Conservation (phyloP, 2,888 invertebrate genomes). For the Agriopis marginaria region DNA sequence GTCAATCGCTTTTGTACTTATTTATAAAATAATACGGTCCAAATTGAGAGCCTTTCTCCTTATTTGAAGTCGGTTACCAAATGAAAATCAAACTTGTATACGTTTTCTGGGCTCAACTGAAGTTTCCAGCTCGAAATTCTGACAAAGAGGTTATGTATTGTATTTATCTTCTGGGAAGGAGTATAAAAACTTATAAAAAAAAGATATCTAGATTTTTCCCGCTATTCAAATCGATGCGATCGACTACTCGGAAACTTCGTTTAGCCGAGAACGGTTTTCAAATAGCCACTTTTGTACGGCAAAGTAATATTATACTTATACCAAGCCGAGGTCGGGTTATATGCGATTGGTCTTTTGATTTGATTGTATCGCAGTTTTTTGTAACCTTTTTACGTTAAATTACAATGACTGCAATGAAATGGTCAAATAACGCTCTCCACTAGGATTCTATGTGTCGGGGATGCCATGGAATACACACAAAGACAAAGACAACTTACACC, state of each 20-base stretch:
- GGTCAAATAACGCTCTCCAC: too few relatives aligned
- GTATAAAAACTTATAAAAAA: too few relatives aligned
- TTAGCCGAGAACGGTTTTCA: conserved; percentile 13
- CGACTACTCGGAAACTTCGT: conserved; percentile 6
- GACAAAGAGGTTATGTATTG: background rate
- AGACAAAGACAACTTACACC: too few relatives aligned
- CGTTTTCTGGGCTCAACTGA: too few relatives aligned
- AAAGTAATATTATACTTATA: conserved; percentile 6
- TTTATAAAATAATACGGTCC: too few relatives aligned
- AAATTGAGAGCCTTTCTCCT: too few relatives aligned
- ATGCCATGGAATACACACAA: too few relatives aligned
- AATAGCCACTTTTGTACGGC: conserved; percentile 13
- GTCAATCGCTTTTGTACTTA: too few relatives aligned
- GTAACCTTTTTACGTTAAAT: background rate
- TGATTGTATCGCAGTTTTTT: conserved; percentile 7
- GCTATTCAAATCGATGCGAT: background rate
- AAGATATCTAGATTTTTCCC: background rate
- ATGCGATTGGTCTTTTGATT: conserved; percentile 14
- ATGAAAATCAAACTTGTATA: too few relatives aligned
- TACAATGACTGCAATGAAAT: background rate
- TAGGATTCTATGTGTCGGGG: too few relatives aligned
- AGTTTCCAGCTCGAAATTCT: too few relatives aligned
- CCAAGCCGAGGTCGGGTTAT: conserved; percentile 2
- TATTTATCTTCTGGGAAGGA: background rate
- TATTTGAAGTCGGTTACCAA: too few relatives aligned